phyloP scores from a whole-genome alignment of 2,113 vertebrate genomes.

The Piprites chloris region DNA sequence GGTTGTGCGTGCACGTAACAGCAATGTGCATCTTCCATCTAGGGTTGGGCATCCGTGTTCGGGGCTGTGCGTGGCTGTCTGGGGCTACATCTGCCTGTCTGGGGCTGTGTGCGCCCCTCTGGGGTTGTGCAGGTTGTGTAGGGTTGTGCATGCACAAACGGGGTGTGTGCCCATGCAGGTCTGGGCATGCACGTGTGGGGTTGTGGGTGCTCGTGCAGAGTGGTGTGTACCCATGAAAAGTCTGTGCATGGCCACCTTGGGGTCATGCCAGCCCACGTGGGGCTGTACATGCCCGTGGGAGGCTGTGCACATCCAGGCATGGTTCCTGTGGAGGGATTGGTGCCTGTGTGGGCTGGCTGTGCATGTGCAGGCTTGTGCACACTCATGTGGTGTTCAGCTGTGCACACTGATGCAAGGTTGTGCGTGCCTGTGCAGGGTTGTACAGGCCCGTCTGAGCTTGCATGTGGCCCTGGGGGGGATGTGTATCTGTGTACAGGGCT shows the following conservation, averaged over 20 bases:
- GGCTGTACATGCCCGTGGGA: accelerated
- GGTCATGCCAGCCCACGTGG: background rate
- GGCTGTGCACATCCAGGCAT: accelerated
- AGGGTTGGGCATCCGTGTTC: accelerated
- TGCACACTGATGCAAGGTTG: background rate
- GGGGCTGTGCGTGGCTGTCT: accelerated
- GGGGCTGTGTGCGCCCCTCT: background rate
- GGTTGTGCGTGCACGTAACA: background rate
- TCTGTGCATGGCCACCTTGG: background rate
- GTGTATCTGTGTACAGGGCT: background rate
- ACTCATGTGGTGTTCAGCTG: accelerated
- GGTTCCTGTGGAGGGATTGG: background rate
- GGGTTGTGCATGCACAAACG: background rate
- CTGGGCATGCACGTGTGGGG: accelerated
- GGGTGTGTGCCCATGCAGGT: accelerated
- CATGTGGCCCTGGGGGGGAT: accelerated
- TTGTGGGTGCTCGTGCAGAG: background rate
- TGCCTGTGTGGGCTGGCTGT: background rate
- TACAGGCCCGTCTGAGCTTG: accelerated
- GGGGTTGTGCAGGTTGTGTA: background rate
- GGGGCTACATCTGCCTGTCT: background rate
- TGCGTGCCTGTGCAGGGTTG: background rate
- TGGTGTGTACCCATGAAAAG: background rate
- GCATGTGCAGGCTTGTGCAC: background rate
- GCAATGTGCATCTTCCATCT: background rate